Evolutionary conservation across 2,797 vertebrate genomes (phyloP).

Genomic region (Falco berigora): DNA sequence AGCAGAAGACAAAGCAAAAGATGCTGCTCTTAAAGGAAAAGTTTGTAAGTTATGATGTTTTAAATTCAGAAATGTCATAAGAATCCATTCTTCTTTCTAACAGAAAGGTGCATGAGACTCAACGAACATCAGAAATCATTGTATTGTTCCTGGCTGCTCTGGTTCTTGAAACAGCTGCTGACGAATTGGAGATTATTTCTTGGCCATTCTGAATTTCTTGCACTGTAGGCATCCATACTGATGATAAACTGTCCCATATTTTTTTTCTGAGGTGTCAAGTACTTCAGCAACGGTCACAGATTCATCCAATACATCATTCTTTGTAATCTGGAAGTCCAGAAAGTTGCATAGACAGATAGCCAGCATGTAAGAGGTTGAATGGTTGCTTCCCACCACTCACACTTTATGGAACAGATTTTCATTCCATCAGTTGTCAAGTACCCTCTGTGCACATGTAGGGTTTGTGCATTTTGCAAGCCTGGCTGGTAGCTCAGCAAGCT

Average conservation of each 20-base stretch:
- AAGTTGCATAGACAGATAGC: neutral
- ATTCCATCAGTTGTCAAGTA: fast-evolving
- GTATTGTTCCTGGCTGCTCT: neutral
- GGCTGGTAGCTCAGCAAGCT: neutral
- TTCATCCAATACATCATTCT: neutral
- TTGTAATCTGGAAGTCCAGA: neutral
- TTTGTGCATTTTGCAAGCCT: neutral
- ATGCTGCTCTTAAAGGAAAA: neutral
- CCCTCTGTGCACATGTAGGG: fast-evolving
- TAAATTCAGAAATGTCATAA: neutral
- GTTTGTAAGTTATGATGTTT: neutral
- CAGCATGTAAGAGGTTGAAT: neutral
- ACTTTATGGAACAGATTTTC: neutral
- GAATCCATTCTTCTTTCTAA: neutral
- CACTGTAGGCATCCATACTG: neutral
- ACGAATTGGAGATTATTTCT: conserved; percentile 37
- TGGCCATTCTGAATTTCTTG: neutral
- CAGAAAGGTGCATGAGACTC: neutral
- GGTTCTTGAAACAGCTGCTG: neutral
- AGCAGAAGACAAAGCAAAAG: neutral
- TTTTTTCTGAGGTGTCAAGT: neutral
- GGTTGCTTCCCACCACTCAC: neutral
- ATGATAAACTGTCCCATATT: neutral
- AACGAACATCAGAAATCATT: neutral
- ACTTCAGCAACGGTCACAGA: neutral